phyloP scores from a whole-genome alignment of 2,888 invertebrate genomes.

The Zele albiditarsus region DNA sequence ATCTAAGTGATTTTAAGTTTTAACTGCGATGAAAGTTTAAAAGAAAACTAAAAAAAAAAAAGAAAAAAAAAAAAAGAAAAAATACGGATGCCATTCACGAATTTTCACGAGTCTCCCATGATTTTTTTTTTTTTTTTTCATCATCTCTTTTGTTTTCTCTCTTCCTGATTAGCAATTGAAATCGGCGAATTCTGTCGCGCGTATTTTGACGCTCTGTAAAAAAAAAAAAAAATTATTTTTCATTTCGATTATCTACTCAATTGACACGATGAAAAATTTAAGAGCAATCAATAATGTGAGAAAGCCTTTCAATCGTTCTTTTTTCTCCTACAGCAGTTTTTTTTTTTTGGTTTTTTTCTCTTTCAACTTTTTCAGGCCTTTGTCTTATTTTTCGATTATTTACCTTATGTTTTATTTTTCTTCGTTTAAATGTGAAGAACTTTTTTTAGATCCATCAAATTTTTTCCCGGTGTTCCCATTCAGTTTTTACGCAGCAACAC shows the following conservation, averaged over 20 bases:
- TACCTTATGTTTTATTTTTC: conserved; percentile 22
- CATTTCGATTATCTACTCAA: background rate
- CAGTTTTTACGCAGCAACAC: conserved; percentile 63
- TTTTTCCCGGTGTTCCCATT: conserved; percentile 57
- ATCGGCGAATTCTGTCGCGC: conserved; percentile 50
- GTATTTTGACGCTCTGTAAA: conserved; percentile 50
- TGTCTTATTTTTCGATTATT: too few relatives aligned
- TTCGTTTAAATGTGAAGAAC: conserved; percentile 24
- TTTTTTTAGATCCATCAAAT: conserved; percentile 50
- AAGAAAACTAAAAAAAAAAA: conserved; percentile 23
- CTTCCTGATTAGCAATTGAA: conserved; percentile 48
- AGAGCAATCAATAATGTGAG: background rate
- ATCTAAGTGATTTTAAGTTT: conserved; percentile 72
- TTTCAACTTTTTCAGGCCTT: too few relatives aligned
- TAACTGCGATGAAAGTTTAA: conserved; percentile 66
- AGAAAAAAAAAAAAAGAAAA: conserved; percentile 37
- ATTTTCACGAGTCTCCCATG: conserved; percentile 59
- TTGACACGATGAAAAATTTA: background rate
- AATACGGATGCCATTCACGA: conserved; percentile 69
- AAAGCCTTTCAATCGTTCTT: conserved; percentile 2
- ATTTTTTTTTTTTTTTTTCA: conserved; percentile 53
- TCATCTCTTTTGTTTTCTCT: conserved; percentile 49
- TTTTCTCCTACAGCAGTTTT: background rate
- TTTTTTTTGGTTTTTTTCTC: too few relatives aligned
- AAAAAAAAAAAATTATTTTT: conserved; percentile 48